Evolutionary conservation across 2,888 invertebrate genomes (phyloP).

Genomic region (Leptopilina myrica): DNA sequence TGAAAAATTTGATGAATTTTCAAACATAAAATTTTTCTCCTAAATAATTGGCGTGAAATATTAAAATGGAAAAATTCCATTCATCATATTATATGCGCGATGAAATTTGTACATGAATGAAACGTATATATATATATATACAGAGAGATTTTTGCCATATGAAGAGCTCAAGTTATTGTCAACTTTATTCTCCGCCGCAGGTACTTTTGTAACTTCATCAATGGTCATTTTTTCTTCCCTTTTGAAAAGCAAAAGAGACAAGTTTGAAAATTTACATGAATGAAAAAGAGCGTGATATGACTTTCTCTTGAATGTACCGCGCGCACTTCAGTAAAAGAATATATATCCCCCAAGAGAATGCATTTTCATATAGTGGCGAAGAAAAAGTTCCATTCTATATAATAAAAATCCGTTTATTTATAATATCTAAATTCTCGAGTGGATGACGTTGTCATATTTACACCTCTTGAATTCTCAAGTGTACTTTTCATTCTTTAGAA

Average conservation of each 20-base stretch:
- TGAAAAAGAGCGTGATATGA: conserved; percentile 34
- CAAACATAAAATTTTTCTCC: not conserved
- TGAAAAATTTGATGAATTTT: not conserved
- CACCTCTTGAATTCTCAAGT: conserved; percentile 32
- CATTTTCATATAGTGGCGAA: not conserved
- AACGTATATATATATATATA: not conserved
- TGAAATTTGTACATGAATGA: conserved; percentile 25
- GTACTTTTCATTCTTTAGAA: conserved; percentile 19
- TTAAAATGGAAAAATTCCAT: not conserved
- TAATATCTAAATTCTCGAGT: conserved; percentile 25
- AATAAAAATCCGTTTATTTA: not conserved
- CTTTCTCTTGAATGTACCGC: conserved; percentile 4
- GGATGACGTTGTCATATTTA: conserved; percentile 39
- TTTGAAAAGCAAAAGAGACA: not conserved
- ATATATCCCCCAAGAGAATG: conserved; percentile 14
- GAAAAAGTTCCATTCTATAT: conserved; percentile 18
- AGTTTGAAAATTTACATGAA: conserved; percentile 32
- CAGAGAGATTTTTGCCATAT: not conserved
- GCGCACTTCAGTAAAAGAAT: conserved; percentile 4
- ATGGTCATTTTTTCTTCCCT: conserved; percentile 19
- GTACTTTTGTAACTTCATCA: conserved; percentile 14
- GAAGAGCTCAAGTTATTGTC: not conserved
- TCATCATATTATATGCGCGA: not conserved
- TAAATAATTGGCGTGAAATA: conserved; percentile 34
- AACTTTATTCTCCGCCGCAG: not conserved